Evolutionary conservation across 2,113 vertebrate species (phyloP).

Genomic region (Chitala chitala): DNA sequence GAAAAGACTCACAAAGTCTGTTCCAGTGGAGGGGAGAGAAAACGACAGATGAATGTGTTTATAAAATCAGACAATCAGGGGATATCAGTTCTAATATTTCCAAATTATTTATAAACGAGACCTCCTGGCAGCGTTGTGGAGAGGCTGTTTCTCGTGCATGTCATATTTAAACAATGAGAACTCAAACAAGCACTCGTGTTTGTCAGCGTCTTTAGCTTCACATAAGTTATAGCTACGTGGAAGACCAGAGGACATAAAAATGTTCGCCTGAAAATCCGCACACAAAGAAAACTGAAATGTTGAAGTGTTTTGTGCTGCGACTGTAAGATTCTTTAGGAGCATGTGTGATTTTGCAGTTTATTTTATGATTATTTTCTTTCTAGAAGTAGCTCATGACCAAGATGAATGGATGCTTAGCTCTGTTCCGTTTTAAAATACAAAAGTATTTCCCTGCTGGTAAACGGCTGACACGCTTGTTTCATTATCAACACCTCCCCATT

Average conservation of each 20-base stretch:
- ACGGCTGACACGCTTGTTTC: slow-evolving; percentile 27
- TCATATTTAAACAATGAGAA: not conserved
- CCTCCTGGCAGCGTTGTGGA: not conserved
- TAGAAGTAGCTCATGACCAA: not conserved
- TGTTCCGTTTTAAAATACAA: not conserved
- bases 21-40: not conserved
- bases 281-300: not conserved
- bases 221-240: not conserved
- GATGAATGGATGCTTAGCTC: slow-evolving; percentile 7
- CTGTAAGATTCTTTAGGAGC: not conserved
- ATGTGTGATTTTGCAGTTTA: no score
- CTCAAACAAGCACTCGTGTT: not conserved
- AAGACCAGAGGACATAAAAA: no score
- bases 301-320: not conserved
- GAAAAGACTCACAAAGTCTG: not conserved
- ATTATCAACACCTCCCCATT: slow-evolving; percentile 28
- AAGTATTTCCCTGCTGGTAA: slow-evolving; percentile 29
- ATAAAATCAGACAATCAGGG: not conserved
- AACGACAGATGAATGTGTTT: slow-evolving; percentile 2
- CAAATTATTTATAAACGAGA: not conserved
- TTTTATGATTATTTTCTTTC: not conserved
- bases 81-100: slow-evolving; percentile 3
- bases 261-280: no score
- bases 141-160: not conserved
- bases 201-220: not conserved